Percentiles rank a stretch among this genome's conserved stretches.
These are phyloP conservation scores for Gambelia wislizenii DNA, from an alignment of 2,797 vertebrate genomes.

Conservation along the genomic window DNA sequence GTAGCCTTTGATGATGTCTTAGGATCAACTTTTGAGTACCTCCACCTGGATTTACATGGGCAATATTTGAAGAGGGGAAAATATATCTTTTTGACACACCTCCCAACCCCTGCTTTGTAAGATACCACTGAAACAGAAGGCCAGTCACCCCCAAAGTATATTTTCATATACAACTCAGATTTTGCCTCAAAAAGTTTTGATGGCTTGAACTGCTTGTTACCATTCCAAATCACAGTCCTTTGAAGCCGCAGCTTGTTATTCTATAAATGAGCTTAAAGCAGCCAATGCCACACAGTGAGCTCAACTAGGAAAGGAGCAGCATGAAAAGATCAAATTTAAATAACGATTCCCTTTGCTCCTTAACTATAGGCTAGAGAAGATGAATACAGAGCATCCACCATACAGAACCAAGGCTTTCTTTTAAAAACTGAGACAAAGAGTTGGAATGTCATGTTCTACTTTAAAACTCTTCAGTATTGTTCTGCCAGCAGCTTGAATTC, in stretches of 20 bases:
- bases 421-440: neutral
- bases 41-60: too few relatives aligned
- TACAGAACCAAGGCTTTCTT: constrained; percentile 1
- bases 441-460: neutral
- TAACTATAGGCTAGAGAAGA: neutral
- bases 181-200: neutral
- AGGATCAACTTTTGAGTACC: too few relatives aligned
- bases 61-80: neutral
- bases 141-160: neutral
- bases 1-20: too few relatives aligned
- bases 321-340: constrained; percentile 56
- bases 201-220: neutral
- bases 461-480: neutral
- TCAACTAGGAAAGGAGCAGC: constrained; percentile 38
- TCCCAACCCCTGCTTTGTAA: too few relatives aligned
- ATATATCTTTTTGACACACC: neutral
- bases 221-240: neutral
- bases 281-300: constrained; percentile 38
- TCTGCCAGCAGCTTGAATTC: constrained; percentile 14
- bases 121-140: too few relatives aligned
- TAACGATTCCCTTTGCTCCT: constrained; percentile 41
- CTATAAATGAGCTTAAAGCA: neutral
- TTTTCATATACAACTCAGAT: neutral
- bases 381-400: constrained; percentile 40
- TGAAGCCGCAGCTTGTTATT: constrained; percentile 2